These are phyloP conservation scores for Haemorhous mexicanus DNA, from an alignment of 2,113 vertebrate species.

Conservation along the genomic window DNA sequence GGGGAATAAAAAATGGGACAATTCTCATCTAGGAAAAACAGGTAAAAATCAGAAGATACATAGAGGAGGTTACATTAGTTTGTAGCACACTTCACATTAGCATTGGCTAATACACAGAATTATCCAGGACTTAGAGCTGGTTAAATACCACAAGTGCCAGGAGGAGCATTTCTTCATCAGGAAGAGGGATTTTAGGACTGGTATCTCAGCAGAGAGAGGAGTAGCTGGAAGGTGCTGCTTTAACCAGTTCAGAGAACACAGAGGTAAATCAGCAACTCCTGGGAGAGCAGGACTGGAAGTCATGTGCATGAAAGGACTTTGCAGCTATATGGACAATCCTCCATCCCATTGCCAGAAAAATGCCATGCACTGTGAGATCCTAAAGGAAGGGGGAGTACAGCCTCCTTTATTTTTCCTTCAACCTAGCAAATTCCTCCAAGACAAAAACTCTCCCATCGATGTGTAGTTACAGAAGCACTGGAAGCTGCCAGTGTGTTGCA, in stretches of 20 bases:
- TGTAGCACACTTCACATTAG: background rate
- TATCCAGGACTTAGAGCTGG: background rate
- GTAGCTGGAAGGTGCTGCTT: background rate
- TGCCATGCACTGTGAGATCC: background rate
- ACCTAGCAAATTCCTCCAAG: background rate
- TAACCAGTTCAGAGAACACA: background rate
- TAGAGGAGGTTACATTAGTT: background rate
- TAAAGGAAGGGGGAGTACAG: background rate
- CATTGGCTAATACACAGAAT: background rate
- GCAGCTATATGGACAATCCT: background rate
- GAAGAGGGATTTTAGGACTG: background rate
- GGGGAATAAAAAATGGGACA: background rate
- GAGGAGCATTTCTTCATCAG: background rate
- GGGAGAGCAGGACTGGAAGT: background rate
- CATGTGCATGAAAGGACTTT: background rate
- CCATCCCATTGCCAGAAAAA: background rate
- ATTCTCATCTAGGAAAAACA: background rate
- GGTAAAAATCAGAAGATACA: background rate
- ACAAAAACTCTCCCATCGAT: background rate
- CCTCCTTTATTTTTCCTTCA: background rate
- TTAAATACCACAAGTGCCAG: background rate
- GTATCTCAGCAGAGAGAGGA: background rate
- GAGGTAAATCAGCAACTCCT: background rate
- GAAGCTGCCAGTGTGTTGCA: background rate
- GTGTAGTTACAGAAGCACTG: background rate